Conservation (phyloP, 2,888 invertebrate species). For the Coelogynopora nodosa region DNA sequence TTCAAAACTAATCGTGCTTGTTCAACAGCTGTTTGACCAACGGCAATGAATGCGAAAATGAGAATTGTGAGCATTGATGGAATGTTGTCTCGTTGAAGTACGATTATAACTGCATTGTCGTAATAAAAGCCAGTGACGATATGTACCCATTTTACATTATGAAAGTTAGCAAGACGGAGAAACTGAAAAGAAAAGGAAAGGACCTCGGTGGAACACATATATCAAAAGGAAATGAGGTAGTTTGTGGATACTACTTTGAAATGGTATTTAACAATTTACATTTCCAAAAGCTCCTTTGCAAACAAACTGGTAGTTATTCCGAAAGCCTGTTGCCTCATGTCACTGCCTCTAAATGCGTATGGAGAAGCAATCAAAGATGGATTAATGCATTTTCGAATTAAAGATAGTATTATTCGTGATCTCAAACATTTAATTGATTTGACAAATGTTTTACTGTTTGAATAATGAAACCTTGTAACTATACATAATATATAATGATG, state of each 20-base stretch:
- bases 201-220: neutral
- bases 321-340: constrained; percentile 26
- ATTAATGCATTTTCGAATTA: neutral
- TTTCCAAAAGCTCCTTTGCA: neutral
- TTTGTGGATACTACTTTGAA: neutral
- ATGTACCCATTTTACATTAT: neutral
- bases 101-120: neutral
- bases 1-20: neutral
- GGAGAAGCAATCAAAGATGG: constrained; percentile 10
- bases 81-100: constrained; percentile 31
- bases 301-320: too few relatives aligned
- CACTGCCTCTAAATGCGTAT: constrained; percentile 6
- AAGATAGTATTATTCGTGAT: neutral
- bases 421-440: neutral
- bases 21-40: neutral
- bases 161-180: constrained; percentile 23
- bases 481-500: neutral
- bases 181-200: neutral
- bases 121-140: constrained; percentile 23
- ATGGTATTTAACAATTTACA: neutral
- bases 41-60: neutral
- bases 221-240: constrained; percentile 26
- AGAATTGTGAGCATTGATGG: neutral
- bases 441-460: neutral
- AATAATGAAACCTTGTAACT: neutral